Percentiles rank a stretch among this genome's conserved stretches.
Evolutionary conservation across 2,797 vertebrate genomes (phyloP).

Genomic region (Galagoides demidoff): DNA sequence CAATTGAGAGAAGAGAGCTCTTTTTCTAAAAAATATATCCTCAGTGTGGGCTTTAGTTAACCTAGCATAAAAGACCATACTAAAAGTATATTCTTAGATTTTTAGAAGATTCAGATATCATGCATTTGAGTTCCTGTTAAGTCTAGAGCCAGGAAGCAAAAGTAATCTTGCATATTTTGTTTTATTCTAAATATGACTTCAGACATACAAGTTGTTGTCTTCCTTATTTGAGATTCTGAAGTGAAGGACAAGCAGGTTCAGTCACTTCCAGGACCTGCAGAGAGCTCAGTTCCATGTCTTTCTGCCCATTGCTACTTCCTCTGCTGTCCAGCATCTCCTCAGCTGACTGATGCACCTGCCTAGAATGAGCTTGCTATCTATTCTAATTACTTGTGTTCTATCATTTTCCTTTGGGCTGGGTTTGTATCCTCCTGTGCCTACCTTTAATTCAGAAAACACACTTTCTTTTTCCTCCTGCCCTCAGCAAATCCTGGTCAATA

Average conservation of each 20-base stretch:
- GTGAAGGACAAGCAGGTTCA: not conserved
- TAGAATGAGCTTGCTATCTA: not conserved
- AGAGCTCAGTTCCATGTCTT: fast-evolving
- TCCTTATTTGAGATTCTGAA: not conserved
- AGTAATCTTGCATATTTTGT: not conserved
- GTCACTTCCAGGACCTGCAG: not conserved
- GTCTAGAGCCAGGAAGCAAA: not conserved
- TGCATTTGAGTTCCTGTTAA: not conserved
- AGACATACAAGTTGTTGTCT: not conserved
- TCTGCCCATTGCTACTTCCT: too few species aligned
- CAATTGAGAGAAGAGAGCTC: not conserved
- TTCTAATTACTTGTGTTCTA: not conserved
- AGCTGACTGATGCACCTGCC: not conserved
- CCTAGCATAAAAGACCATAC: not conserved
- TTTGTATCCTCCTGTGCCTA: not conserved
- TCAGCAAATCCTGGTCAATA: not conserved
- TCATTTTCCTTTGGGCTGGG: not conserved
- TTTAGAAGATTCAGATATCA: not conserved
- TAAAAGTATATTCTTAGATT: not conserved
- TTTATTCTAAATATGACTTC: not conserved
- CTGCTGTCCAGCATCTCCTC: not conserved
- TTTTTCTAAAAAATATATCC: constrained; percentile 6
- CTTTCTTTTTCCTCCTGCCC: not conserved
- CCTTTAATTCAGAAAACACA: constrained; percentile 23
- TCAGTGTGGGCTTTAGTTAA: constrained; percentile 38